Evolutionary conservation across 2,113 vertebrate genomes (phyloP).

Genomic region (Pandion haliaetus): DNA sequence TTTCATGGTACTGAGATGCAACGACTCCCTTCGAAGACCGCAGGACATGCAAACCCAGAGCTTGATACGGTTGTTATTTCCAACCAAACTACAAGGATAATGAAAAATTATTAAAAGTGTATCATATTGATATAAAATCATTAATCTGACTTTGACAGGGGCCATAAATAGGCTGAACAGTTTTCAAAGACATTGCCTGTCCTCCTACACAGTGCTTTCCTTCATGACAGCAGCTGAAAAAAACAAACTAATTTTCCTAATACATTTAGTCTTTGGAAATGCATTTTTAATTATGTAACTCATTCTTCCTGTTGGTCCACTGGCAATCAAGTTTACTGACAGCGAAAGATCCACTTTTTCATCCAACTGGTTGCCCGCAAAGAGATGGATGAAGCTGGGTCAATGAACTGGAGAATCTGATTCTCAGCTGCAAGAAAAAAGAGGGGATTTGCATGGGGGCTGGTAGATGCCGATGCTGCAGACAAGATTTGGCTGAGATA

Average conservation of each 20-base stretch:
- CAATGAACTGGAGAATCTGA: not conserved
- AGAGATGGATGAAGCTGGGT: not conserved
- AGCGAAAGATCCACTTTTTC: not conserved
- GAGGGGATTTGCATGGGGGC: not conserved
- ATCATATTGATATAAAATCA: slow-evolving; percentile 1
- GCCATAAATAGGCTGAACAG: slow-evolving; percentile 39
- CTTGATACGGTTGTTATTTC: not conserved
- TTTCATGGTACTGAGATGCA: not conserved
- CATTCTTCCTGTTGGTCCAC: not conserved
- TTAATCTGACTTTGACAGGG: slow-evolving; percentile 33
- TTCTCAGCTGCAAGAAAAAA: not conserved
- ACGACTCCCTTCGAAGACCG: not conserved
- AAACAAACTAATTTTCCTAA: slow-evolving; percentile 17
- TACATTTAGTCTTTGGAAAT: slow-evolving; percentile 14
- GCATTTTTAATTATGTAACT: not conserved
- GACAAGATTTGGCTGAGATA: not conserved
- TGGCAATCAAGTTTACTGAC: not conserved
- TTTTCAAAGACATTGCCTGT: slow-evolving; percentile 48
- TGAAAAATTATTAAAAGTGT: slow-evolving; percentile 12
- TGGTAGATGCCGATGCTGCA: not conserved
- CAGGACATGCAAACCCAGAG: not conserved
- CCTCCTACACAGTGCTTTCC: slow-evolving; percentile 46
- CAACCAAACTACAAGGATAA: not conserved
- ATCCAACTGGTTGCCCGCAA: not conserved
- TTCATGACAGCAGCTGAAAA: slow-evolving; percentile 31